These are phyloP conservation scores for Ramphastos sulfuratus DNA, from an alignment of 2,113 vertebrate species.

Conservation along the genomic window DNA sequence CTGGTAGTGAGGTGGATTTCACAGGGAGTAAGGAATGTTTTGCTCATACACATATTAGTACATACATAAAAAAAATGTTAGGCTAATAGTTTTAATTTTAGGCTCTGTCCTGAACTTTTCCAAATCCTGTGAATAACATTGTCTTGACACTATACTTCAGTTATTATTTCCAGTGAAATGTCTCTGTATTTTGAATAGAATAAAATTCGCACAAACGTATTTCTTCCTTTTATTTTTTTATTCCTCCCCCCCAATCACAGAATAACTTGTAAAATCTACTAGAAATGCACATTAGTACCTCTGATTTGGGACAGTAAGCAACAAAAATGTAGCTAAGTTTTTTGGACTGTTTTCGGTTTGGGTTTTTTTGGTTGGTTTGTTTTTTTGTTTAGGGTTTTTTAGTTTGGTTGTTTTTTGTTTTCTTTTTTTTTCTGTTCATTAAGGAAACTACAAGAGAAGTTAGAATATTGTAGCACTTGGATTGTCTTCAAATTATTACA, in stretches of 20 bases:
- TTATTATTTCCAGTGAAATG: not conserved
- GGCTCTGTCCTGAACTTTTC: not conserved
- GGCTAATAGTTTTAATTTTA: not conserved
- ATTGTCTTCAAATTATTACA: not conserved
- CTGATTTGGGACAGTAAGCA: not conserved
- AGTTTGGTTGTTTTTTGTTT: too few relatives aligned
- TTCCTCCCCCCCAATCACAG: not conserved
- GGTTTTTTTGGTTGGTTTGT: too few relatives aligned
- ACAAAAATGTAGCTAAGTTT: not conserved
- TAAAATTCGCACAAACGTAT: not conserved
- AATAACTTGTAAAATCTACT: not conserved
- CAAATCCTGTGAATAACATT: not conserved
- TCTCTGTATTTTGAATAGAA: not conserved
- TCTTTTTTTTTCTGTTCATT: not conserved
- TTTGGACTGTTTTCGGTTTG: not conserved
- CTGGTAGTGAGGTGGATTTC: not conserved
- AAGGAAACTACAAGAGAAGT: not conserved
- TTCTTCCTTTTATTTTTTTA: not conserved
- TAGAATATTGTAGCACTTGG: not conserved
- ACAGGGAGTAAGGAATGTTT: not conserved
- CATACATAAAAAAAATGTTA: not conserved
- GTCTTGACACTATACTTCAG: not conserved
- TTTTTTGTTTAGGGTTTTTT: too few relatives aligned
- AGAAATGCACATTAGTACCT: not conserved
- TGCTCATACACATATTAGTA: accelerated